Conservation (phyloP, 2,888 invertebrate genomes). For the Aphidius colemani region DNA sequence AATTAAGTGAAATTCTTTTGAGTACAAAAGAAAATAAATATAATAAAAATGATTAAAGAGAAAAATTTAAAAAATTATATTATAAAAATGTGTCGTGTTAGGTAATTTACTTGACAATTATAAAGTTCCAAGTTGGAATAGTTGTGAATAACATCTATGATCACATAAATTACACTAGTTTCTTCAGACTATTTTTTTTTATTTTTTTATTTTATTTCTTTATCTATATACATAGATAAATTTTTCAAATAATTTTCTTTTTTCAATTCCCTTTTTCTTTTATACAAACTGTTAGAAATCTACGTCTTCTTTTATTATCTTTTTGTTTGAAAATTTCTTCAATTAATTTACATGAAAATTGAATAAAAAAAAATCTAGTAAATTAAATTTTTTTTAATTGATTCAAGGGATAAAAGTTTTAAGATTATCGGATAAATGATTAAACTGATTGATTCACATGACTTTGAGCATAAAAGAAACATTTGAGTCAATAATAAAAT, state of each 20-base stretch:
- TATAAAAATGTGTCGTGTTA: constrained; percentile 33
- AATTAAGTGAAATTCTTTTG: neutral
- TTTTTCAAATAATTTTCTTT: constrained; percentile 8
- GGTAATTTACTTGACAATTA: constrained; percentile 55
- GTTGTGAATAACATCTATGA: constrained; percentile 56
- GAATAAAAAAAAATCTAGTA: neutral
- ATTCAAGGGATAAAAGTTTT: neutral
- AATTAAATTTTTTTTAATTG: neutral
- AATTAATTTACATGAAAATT: constrained; percentile 15
- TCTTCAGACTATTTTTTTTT: neutral
- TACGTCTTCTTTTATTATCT: neutral
- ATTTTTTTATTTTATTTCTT: too few relatives aligned
- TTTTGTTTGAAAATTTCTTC: neutral
- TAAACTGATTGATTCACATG: too few relatives aligned
- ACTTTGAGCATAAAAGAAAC: neutral
- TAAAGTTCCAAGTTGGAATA: constrained; percentile 51
- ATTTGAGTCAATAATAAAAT: too few relatives aligned
- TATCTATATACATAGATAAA: neutral
- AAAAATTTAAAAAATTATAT: constrained; percentile 11
- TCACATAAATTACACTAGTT: constrained; percentile 46
- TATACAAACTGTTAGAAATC: too few relatives aligned
- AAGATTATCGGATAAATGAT: neutral
- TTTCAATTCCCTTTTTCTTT: neutral
- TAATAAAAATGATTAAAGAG: constrained; percentile 20
- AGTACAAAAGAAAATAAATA: neutral